A percentile compares a stretch with the other conserved stretches of the same genome.
Conservation (phyloP, 2,888 invertebrate species). For the Pherbina coryleti region DNA sequence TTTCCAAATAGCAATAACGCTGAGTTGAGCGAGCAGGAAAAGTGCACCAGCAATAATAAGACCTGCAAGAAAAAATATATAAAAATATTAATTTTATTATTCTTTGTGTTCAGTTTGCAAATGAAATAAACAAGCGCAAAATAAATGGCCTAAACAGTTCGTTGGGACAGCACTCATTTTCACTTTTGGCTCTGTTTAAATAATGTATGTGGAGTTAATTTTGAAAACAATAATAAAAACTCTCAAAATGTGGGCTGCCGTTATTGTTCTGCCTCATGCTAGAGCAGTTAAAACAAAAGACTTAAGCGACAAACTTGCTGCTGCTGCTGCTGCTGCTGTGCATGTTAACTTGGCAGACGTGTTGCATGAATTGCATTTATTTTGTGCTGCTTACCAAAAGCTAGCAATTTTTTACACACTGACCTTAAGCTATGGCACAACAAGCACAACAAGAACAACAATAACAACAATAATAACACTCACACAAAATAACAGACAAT, state of each 20-base stretch:
- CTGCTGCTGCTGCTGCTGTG: neutral
- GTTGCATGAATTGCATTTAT: constrained; percentile 33
- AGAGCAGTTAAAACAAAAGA: constrained; percentile 20
- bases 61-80: constrained; percentile 71
- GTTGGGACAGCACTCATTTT: neutral
- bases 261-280: constrained; percentile 37
- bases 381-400: constrained; percentile 10
- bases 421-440: neutral
- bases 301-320: constrained; percentile 14
- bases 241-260: constrained; percentile 44
- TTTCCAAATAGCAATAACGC: constrained; percentile 89
- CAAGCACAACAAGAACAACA: neutral
- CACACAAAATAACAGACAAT: neutral
- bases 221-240: constrained; percentile 3
- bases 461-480: neutral
- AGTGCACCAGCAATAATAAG: constrained; percentile 88
- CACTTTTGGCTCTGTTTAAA: neutral
- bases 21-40: constrained; percentile 88
- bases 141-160: neutral
- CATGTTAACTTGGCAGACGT: constrained; percentile 8
- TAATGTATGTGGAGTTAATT: neutral
- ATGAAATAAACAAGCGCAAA: too few species aligned
- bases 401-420: neutral
- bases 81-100: too few species aligned
- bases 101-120: too few species aligned